Percentiles rank a stretch among this genome's conserved stretches.
Evolutionary conservation across 2,113 vertebrate genomes (phyloP).

Genomic region (Furnarius figulus): DNA sequence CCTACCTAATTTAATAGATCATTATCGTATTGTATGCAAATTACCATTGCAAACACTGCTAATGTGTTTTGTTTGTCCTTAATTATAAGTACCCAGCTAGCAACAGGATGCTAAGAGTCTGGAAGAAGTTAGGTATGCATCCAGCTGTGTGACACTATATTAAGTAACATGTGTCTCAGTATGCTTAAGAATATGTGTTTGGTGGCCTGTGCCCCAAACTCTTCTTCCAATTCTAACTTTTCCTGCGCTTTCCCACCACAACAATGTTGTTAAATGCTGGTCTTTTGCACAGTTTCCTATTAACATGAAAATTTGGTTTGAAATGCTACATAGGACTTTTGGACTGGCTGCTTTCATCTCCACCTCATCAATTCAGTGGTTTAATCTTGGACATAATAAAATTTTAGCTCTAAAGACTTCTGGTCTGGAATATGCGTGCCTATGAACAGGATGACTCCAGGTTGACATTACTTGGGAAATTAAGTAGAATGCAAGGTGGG

Average conservation of each 20-base stretch:
- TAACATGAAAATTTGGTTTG: background rate
- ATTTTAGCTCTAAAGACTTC: background rate
- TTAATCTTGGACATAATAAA: background rate
- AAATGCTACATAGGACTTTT: background rate
- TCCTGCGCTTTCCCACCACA: background rate
- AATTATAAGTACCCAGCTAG: background rate
- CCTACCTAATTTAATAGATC: background rate
- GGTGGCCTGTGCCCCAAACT: background rate
- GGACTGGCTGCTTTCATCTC: background rate
- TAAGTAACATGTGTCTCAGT: background rate
- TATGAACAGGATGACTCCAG: background rate
- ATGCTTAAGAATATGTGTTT: background rate
- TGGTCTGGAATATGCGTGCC: background rate
- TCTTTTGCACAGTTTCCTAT: background rate
- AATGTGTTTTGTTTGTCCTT: background rate
- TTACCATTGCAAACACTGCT: background rate
- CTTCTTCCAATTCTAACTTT: background rate
- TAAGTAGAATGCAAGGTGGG: background rate
- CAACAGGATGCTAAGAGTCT: background rate
- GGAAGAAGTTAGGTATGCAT: background rate
- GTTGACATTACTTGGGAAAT: background rate
- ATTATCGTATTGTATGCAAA: background rate
- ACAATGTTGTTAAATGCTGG: background rate
- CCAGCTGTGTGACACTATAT: background rate
- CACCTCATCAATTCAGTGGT: background rate